Conservation (phyloP, 2,888 invertebrate species). For the Pteria penguin region DNA sequence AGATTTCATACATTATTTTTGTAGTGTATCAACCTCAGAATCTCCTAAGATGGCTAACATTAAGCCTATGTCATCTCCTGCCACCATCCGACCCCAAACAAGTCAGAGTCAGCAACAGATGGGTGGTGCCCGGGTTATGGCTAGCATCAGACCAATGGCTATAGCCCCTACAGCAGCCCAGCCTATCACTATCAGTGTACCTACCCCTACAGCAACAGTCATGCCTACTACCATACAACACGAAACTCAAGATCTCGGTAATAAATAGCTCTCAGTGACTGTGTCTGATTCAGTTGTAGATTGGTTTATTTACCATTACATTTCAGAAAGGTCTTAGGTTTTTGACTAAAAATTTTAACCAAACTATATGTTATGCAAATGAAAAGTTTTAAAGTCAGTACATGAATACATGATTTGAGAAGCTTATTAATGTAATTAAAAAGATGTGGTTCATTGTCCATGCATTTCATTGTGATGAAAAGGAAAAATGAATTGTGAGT, state of each 20-base stretch:
- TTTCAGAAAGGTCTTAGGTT: background rate
- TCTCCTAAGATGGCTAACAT: constrained; percentile 91
- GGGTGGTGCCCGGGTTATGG: constrained; percentile 87
- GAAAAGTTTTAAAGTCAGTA: no score
- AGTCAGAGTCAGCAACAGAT: constrained; percentile 69
- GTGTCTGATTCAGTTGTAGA: background rate
- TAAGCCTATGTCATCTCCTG: constrained; percentile 91
- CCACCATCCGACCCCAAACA: constrained; percentile 66
- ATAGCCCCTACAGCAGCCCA: constrained; percentile 81
- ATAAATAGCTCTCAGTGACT: background rate
- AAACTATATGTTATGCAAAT: no score
- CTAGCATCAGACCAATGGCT: constrained; percentile 95
- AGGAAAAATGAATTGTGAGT: no score
- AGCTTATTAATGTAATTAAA: no score
- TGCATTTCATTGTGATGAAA: no score
- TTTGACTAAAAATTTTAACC: no score
- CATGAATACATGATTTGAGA: no score
- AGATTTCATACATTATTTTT: constrained; percentile 3
- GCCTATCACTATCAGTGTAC: constrained; percentile 56
- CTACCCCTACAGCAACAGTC: constrained; percentile 78
- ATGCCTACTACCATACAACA: constrained; percentile 77
- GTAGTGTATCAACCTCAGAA: constrained; percentile 79
- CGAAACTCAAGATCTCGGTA: constrained; percentile 56
- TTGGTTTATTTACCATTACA: background rate
- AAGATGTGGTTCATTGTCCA: no score